Evolutionary conservation across 2,797 vertebrate species (phyloP), one percentile per base, ranked within the genome.

Genomic region (Fratercula arctica): DNA sequence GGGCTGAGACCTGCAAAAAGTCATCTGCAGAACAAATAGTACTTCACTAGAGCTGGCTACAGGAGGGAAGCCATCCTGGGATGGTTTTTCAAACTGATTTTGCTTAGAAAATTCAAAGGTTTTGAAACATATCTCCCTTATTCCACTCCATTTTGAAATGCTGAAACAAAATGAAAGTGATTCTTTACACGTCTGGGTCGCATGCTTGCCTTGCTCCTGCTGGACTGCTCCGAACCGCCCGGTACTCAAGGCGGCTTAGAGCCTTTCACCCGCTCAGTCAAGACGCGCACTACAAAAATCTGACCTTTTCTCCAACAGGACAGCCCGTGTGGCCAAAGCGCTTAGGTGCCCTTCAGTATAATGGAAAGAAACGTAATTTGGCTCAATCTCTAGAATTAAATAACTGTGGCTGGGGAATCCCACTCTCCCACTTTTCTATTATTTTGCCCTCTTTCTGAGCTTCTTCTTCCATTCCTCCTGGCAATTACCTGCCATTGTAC

Each of bases 1-100:
- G 86, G 93, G 81, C 88, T 76, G 84, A 86, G 92, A 95, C 81
- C 92, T 70, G 59, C 4, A 17, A 48, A 45, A 82, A 94, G 59
- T 93, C 59, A 15, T 69, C 82, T 66, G 41, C 69, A 75, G 93
- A 75, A 84, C 43, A 73, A 78, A 45, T 2, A 56, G 76, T 10
- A 25, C 33, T 79, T 83, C 74, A 2, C 25, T 33, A 39, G 86
- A 28, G 54, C 61, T 46, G 54, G 2, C 9, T 74, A 9, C 43
- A 73, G 43, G 35, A 48, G 59, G 17, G 23, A 59, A 81, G 24
- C 63, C 67, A 45, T 3, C 54, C 63, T 11, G 29, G 4, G 11
- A 8, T 25, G 19, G 9, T 2, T 15, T 54, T 53, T 35, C n/a
- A n/a, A 17, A 53, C 6, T 11, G 7, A 18, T 78, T 81, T 72